Conservation (phyloP, 2,888 invertebrate species). For the Ornithoptera alexandrae region DNA sequence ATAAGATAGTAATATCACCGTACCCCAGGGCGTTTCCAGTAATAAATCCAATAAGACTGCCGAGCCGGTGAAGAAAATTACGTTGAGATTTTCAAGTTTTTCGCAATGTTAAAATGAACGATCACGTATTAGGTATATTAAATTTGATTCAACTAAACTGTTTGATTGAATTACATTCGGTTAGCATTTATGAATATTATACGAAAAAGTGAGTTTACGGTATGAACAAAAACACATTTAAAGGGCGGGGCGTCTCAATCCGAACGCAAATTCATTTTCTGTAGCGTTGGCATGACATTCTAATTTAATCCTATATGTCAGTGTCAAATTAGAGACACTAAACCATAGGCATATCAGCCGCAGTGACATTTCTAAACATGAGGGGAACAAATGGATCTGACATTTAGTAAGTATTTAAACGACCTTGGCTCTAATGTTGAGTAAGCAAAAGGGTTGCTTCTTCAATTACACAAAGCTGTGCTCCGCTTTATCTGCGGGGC, state of each 20-base stretch:
- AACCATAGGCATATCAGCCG: conserved; percentile 71
- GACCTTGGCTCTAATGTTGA: conserved; percentile 65
- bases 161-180: background rate
- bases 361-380: conserved; percentile 76
- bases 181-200: conserved; percentile 2
- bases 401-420: conserved; percentile 69
- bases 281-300: conserved; percentile 59
- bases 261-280: conserved; percentile 58
- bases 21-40: conserved; percentile 10
- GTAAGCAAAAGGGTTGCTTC: conserved; percentile 58
- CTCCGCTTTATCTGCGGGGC: conserved; percentile 42
- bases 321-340: conserved; percentile 75
- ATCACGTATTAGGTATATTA: background rate
- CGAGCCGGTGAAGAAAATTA: conserved; percentile 1
- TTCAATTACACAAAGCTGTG: conserved; percentile 53
- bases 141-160: no score
- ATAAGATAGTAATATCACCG: conserved; percentile 25
- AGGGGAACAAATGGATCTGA: conserved; percentile 74
- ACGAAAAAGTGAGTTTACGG: conserved; percentile 6
- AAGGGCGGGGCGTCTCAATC: conserved; percentile 47
- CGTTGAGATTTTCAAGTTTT: background rate
- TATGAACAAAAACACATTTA: conserved; percentile 27
- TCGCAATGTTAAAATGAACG: background rate
- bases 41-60: conserved; percentile 24
- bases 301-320: conserved; percentile 76